Percentiles rank a stretch among this genome's conserved stretches.
phyloP scores from a whole-genome alignment of 2,797 vertebrate genomes.

The Lagodon rhomboides region DNA sequence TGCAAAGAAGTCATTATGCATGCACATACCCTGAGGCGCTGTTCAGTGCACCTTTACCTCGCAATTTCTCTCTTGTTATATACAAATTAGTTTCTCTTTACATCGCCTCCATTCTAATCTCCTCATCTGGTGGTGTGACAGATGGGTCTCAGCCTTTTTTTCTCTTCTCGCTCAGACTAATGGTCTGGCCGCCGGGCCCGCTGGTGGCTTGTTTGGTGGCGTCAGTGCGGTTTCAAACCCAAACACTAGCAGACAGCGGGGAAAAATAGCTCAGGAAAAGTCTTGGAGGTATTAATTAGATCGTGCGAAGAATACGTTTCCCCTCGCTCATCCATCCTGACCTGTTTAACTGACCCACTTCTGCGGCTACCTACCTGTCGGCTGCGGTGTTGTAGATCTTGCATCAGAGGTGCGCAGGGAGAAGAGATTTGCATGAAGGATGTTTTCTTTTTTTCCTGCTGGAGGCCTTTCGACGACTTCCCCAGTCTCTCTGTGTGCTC shows the following conservation, averaged over 20 bases:
- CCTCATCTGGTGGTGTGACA: constrained; percentile 43
- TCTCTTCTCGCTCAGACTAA: constrained; percentile 40
- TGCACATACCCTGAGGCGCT: constrained; percentile 9
- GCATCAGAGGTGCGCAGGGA: constrained; percentile 36
- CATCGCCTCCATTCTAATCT: constrained; percentile 39
- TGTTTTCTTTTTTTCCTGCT: constrained; percentile 22
- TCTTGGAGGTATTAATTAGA: constrained; percentile 67
- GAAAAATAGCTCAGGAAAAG: constrained; percentile 26
- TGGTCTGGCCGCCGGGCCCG: constrained; percentile 16
- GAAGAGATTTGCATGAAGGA: constrained; percentile 29
- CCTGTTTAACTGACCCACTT: constrained; percentile 78
- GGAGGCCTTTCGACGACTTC: constrained; percentile 9
- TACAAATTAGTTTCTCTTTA: constrained; percentile 60
- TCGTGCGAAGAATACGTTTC: constrained; percentile 32
- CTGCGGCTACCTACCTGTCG: constrained; percentile 35
- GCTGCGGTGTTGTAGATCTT: constrained; percentile 19
- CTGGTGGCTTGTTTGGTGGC: constrained; percentile 30
- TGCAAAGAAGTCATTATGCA: constrained; percentile 36
- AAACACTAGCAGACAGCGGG: constrained; percentile 11
- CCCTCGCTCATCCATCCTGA: constrained; percentile 47
- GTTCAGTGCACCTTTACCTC: constrained; percentile 44
- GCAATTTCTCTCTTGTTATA: constrained; percentile 47
- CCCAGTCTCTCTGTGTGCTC: neutral
- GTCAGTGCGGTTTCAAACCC: constrained; percentile 35
- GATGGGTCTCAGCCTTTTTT: constrained; percentile 27